These are phyloP conservation scores for Lamellibrachia satsuma DNA, from an alignment of 2,888 invertebrate species.

Conservation along the genomic window DNA sequence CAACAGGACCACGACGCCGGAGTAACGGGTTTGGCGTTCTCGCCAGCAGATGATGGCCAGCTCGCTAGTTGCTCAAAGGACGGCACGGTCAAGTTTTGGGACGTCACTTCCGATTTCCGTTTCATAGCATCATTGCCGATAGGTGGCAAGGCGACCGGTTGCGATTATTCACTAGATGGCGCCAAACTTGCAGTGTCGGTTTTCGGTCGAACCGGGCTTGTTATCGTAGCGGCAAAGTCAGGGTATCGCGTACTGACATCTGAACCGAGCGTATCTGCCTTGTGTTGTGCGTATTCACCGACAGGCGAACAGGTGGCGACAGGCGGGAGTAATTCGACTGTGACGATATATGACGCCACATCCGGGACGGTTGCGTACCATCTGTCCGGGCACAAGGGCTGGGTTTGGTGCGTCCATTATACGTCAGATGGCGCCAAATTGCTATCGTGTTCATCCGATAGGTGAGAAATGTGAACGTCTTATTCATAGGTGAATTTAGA, in stretches of 20 bases:
- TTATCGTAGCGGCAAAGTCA: slow-evolving; percentile 18
- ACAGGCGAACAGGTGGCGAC: slow-evolving; percentile 25
- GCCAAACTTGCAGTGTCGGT: slow-evolving; percentile 26
- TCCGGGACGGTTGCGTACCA: slow-evolving; percentile 21
- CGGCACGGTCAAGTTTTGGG: slow-evolving; percentile 29
- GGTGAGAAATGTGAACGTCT: neutral
- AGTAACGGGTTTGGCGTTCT: slow-evolving; percentile 30
- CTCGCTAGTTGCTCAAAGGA: slow-evolving; percentile 32
- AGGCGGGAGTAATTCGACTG: slow-evolving; percentile 32
- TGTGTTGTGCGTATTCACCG: slow-evolving; percentile 31
- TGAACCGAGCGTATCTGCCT: neutral
- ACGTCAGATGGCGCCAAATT: slow-evolving; percentile 25
- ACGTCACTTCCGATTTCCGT: slow-evolving; percentile 18
- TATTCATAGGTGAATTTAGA: neutral
- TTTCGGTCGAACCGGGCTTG: slow-evolving; percentile 22
- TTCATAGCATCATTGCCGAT: neutral
- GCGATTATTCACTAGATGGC: slow-evolving; percentile 31
- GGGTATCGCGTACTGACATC: neutral
- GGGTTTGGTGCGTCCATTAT: slow-evolving; percentile 35
- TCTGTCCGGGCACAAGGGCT: slow-evolving; percentile 31
- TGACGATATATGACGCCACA: slow-evolving; percentile 28
- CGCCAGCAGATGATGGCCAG: slow-evolving; percentile 25
- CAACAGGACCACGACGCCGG: slow-evolving; percentile 22
- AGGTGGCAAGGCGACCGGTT: slow-evolving; percentile 17
- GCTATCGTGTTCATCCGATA: slow-evolving; percentile 37